Conservation (phyloP, 2,797 vertebrate species). For the Tenualosa thibaudeaui region DNA sequence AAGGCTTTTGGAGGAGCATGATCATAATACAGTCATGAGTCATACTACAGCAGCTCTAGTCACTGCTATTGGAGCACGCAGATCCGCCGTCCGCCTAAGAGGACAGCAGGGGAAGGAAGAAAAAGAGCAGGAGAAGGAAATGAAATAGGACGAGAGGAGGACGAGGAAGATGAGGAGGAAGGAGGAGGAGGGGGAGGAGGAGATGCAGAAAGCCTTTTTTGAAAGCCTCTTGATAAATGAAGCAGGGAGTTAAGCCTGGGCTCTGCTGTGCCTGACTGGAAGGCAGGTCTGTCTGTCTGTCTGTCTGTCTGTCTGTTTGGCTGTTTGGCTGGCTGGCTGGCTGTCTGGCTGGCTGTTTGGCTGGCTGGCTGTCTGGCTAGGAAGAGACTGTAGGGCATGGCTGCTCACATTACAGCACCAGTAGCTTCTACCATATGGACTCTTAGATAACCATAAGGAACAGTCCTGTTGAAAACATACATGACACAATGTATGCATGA, state of each 20-base stretch:
- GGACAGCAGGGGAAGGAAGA: not conserved
- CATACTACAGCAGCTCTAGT: not conserved
- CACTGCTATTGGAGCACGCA: not conserved
- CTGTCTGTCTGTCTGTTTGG: not conserved
- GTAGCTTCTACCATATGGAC: not conserved
- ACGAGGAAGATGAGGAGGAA: too few relatives aligned
- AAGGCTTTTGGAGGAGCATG: not conserved
- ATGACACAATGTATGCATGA: too few relatives aligned
- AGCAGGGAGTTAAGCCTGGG: slow-evolving; percentile 57
- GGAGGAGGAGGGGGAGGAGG: not conserved
- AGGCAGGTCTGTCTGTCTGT: not conserved
- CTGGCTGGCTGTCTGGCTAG: too few relatives aligned
- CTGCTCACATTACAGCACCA: not conserved
- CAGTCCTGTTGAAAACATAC: too few relatives aligned
- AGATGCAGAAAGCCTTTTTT: slow-evolving; percentile 34
- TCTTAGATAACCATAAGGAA: too few relatives aligned
- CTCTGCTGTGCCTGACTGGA: not conserved
- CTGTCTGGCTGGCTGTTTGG: not conserved
- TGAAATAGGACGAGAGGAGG: not conserved
- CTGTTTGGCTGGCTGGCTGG: not conserved
- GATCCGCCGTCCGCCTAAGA: not conserved
- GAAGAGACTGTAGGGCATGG: not conserved
- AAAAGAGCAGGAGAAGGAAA: not conserved
- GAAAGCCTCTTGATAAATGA: slow-evolving; percentile 55
- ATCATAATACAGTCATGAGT: not conserved